phyloP scores from a whole-genome alignment of 2,888 invertebrate species.

The Zhuqinia jingwanae region DNA sequence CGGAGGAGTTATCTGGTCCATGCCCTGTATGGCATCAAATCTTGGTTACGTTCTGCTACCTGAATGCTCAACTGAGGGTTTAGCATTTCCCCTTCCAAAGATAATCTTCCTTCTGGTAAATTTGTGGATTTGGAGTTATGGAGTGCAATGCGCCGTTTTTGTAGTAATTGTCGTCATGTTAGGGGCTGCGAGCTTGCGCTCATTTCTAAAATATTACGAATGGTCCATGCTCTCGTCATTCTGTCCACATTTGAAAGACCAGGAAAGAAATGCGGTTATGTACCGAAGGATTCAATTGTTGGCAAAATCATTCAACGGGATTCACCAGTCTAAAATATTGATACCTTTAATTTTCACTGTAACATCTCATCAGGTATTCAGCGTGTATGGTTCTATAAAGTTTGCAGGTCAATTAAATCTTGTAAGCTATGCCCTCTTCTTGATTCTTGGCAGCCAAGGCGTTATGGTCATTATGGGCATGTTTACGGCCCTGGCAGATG shows the following conservation, averaged over 20 bases:
- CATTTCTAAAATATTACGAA: conserved; percentile 36
- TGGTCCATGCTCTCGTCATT: background rate
- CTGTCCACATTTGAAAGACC: background rate
- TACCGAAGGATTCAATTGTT: conserved; percentile 49
- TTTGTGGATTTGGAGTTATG: conserved; percentile 32
- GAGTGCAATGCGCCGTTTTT: conserved; percentile 56
- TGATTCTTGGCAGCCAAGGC: conserved; percentile 36
- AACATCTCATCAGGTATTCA: conserved; percentile 52
- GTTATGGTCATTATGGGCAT: conserved; percentile 61
- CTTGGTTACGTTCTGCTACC: conserved; percentile 36
- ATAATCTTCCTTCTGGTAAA: conserved; percentile 16
- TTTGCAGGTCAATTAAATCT: conserved; percentile 47
- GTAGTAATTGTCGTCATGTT: conserved; percentile 52
- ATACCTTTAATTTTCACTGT: conserved; percentile 52
- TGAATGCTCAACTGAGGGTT: background rate
- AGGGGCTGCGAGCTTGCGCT: conserved; percentile 50
- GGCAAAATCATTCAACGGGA: conserved; percentile 1
- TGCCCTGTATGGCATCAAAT: conserved; percentile 55
- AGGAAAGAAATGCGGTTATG: background rate
- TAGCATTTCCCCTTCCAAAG: background rate
- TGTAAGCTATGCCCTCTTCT: conserved; percentile 53
- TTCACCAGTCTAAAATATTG: conserved; percentile 22
- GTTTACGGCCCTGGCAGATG: conserved; percentile 52
- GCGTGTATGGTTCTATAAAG: conserved; percentile 36
- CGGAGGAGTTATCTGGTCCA: conserved; percentile 30